Evolutionary conservation across 2,797 vertebrate genomes (phyloP).

Genomic region (Myotis pilosus): DNA sequence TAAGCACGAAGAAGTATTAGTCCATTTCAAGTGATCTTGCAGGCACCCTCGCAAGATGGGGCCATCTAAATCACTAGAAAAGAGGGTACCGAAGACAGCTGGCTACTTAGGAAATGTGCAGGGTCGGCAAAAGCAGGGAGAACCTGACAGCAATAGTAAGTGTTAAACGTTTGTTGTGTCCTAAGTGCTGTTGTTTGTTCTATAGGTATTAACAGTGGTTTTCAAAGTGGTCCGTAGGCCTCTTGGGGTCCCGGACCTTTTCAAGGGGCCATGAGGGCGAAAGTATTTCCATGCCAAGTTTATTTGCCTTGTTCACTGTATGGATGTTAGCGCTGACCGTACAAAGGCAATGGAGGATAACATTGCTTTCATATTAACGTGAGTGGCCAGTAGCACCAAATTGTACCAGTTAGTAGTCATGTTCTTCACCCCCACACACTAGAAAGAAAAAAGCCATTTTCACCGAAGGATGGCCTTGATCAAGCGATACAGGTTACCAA

Average conservation of each 20-base stretch:
- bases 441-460: fast-evolving
- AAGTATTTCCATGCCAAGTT: too few relatives aligned
- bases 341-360: background rate
- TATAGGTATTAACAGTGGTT: too few relatives aligned
- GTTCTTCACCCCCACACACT: background rate
- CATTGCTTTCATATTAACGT: background rate
- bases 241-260: background rate
- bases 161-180: fast-evolving
- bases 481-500: fast-evolving
- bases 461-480: background rate
- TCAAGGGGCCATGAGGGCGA: background rate
- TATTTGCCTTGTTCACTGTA: background rate
- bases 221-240: background rate
- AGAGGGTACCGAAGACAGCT: background rate
- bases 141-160: too few relatives aligned
- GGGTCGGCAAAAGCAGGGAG: background rate
- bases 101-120: background rate
- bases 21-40: background rate
- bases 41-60: background rate
- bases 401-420: background rate
- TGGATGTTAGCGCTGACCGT: too few relatives aligned
- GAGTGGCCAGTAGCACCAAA: background rate
- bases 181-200: fast-evolving
- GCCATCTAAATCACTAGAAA: background rate
- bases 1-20: background rate